A percentile compares a stretch with the other conserved stretches of the same genome.
Evolutionary conservation across 2,113 vertebrate genomes (phyloP).

Genomic region (Carassius auratus): DNA sequence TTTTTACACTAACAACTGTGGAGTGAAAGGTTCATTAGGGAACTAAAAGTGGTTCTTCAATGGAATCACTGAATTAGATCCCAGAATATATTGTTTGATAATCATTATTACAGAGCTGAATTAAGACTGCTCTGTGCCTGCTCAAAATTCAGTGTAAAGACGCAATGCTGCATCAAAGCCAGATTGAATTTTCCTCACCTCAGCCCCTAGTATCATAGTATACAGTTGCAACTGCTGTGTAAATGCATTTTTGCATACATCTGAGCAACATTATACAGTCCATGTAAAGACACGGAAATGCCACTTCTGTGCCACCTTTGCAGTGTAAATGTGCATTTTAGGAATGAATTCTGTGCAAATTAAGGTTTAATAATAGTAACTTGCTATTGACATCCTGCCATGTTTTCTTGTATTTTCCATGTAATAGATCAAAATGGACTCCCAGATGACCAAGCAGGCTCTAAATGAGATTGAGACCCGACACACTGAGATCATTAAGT

Average conservation of each 20-base stretch:
- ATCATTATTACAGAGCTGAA: no score
- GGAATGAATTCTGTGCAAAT: background rate
- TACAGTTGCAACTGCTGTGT: no score
- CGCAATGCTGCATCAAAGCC: no score
- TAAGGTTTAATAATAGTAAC: background rate
- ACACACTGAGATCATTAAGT: constrained; percentile 94
- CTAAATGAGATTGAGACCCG: constrained; percentile 94
- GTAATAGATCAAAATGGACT: constrained; percentile 94
- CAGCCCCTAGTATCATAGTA: no score
- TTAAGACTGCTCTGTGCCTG: no score
- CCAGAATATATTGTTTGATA: no score
- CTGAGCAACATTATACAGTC: no score
- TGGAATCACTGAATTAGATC: background rate
- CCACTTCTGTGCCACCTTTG: background rate
- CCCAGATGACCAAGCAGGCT: constrained; percentile 94
- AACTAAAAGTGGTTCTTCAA: background rate
- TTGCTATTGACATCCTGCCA: constrained; percentile 44
- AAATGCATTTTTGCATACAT: no score
- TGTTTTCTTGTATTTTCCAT: background rate
- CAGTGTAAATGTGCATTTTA: background rate
- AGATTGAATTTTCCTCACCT: no score
- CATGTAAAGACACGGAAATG: no score
- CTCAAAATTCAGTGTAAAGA: no score
- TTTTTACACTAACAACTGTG: background rate
- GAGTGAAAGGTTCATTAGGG: background rate